phyloP scores from a whole-genome alignment of 1,140 invertebrate genomes.

The Gryon sp. region DNA sequence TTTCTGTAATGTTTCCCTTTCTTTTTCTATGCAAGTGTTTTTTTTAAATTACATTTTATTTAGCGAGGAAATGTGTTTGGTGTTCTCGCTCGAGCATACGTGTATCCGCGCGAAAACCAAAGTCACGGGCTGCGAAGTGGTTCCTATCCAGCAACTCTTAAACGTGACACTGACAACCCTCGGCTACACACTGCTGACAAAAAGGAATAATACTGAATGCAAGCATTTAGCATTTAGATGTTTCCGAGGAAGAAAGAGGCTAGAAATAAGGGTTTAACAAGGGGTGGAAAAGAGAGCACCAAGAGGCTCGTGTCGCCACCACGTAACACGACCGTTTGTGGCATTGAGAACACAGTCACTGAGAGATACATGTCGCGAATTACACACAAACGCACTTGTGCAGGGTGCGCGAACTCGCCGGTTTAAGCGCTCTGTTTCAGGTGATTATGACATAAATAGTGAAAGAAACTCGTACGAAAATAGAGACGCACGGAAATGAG shows the following conservation, averaged over 20 bases:
- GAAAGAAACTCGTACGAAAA: slow-evolving; percentile 68
- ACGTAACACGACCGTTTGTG: slow-evolving; percentile 48
- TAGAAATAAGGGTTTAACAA: slow-evolving; percentile 13
- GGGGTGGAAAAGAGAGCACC: slow-evolving; percentile 34
- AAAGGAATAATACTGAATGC: slow-evolving; percentile 65
- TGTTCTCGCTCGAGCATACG: slow-evolving; percentile 39
- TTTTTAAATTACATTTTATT: slow-evolving; percentile 39
- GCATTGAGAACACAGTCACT: slow-evolving; percentile 62
- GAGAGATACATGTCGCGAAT: slow-evolving; percentile 58
- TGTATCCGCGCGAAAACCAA: slow-evolving; percentile 54
- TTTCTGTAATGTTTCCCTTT: background rate
- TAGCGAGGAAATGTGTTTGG: slow-evolving; percentile 44
- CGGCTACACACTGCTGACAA: slow-evolving; percentile 45
- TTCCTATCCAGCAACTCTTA: slow-evolving; percentile 62
- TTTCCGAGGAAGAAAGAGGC: slow-evolving; percentile 40
- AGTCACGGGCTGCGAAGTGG: slow-evolving; percentile 47
- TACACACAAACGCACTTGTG: slow-evolving; percentile 58
- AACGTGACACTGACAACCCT: slow-evolving; percentile 65
- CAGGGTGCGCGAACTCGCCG: slow-evolving; percentile 39
- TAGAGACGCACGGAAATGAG: slow-evolving; percentile 44
- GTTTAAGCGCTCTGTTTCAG: slow-evolving; percentile 65
- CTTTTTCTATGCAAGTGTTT: slow-evolving; percentile 36
- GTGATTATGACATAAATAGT: slow-evolving; percentile 75
- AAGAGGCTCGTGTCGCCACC: slow-evolving; percentile 14
- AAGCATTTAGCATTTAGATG: slow-evolving; percentile 61